Conservation (phyloP, 2,113 vertebrate species). For the Oxyruncus cristatus region DNA sequence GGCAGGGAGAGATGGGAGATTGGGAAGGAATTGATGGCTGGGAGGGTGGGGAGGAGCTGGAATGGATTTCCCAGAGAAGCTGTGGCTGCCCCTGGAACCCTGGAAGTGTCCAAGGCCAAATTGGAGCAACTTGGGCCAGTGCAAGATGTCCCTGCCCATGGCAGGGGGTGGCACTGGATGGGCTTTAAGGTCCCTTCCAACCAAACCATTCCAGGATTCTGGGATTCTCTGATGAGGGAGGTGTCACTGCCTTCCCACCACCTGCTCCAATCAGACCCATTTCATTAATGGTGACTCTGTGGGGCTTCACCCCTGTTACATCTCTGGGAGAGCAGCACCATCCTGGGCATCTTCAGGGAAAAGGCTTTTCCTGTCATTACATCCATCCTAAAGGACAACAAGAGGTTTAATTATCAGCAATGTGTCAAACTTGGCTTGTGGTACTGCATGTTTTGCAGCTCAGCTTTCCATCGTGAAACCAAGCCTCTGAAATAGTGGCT, state of each 20-base stretch:
- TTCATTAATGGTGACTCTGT: neutral
- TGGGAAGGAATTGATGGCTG: neutral
- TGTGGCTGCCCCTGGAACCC: neutral
- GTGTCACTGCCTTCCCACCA: neutral
- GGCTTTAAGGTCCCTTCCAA: neutral
- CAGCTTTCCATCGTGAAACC: neutral
- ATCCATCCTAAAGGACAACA: neutral
- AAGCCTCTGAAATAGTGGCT: neutral
- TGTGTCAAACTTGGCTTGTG: neutral
- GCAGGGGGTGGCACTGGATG: neutral
- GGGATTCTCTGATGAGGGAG: neutral
- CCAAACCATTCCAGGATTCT: neutral
- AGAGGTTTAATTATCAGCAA: neutral
- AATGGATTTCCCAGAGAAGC: neutral
- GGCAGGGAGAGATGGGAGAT: rapidly evolving
- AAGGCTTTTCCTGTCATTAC: neutral
- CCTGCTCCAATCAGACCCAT: rapidly evolving
- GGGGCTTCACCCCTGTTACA: neutral
- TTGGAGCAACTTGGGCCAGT: neutral
- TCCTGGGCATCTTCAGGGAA: neutral
- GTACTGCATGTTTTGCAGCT: neutral
- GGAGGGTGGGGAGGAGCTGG: neutral
- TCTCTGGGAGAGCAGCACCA: neutral
- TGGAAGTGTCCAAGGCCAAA: neutral
- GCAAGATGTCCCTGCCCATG: neutral